These are phyloP conservation scores for Xestoiulus laeticollis DNA, from an alignment of 2,888 invertebrate species.

Conservation along the genomic window DNA sequence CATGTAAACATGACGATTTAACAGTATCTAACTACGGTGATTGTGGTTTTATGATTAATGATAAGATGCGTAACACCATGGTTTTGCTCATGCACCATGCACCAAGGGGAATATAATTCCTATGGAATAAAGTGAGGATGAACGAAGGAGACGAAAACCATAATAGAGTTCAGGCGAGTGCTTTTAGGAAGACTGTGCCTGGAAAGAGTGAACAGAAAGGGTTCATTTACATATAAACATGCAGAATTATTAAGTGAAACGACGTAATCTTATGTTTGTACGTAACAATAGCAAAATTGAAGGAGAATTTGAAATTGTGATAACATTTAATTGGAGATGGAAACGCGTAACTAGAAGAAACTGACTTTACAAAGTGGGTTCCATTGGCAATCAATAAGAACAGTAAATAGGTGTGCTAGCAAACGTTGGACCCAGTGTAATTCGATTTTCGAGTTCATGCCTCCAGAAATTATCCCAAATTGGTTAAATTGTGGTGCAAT, in stretches of 20 bases:
- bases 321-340: not conserved
- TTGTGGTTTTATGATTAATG: not conserved
- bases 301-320: not conserved
- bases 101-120: not conserved
- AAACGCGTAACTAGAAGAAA: not conserved
- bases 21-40: not conserved
- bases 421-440: not conserved
- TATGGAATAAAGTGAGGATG: constrained; percentile 6
- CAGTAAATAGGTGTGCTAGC: not conserved
- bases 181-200: constrained; percentile 49
- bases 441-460: not conserved
- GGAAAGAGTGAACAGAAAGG: constrained; percentile 46
- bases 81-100: constrained; percentile 48
- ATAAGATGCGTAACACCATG: not conserved
- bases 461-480: not conserved
- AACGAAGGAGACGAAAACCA: constrained; percentile 40
- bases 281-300: not conserved
- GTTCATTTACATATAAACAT: constrained; percentile 43
- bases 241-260: not conserved
- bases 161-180: constrained; percentile 25
- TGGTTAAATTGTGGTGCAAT: not conserved
- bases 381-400: not conserved
- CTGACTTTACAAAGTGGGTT: too few species aligned
- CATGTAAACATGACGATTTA: not conserved
- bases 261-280: not conserved